These are phyloP conservation scores for Alauda arvensis DNA, from an alignment of 2,797 vertebrate genomes.

Conservation along the genomic window DNA sequence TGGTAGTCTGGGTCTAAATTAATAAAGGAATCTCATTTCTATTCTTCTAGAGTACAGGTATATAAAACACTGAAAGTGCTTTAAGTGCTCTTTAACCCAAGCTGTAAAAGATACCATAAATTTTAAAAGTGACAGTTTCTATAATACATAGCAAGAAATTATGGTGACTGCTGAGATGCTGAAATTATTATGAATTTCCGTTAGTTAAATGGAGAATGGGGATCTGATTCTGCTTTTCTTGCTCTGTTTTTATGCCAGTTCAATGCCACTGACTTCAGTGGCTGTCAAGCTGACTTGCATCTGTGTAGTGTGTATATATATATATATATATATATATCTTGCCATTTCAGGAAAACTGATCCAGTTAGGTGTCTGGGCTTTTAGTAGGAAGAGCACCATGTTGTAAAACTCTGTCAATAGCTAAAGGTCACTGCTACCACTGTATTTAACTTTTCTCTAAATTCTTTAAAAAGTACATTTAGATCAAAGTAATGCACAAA, in stretches of 20 bases:
- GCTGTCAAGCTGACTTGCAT: background rate
- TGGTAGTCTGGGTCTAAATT: conserved; percentile 10
- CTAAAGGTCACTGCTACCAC: background rate
- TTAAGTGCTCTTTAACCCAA: conserved; percentile 31
- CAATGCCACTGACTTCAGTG: background rate
- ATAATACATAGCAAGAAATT: conserved; percentile 6
- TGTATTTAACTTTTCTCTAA: background rate
- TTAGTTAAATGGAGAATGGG: background rate
- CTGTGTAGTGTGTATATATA: background rate
- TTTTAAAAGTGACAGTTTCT: conserved; percentile 13
- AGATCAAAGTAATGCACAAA: background rate
- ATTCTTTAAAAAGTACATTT: background rate
- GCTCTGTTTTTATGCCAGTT: background rate
- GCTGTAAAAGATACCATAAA: conserved; percentile 22
- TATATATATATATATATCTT: background rate
- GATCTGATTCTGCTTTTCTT: background rate
- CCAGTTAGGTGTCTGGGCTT: background rate
- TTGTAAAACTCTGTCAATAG: background rate
- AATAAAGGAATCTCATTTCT: conserved; percentile 16
- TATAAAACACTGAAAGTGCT: conserved; percentile 13
- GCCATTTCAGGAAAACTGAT: background rate
- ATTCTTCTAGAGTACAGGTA: background rate
- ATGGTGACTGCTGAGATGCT: background rate
- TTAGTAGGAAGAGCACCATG: background rate
- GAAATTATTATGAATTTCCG: background rate